Evolutionary conservation across 1,140 invertebrate species (phyloP), one percentile per base, ranked within the genome.

Genomic region (Dendrolimus punctatus): DNA sequence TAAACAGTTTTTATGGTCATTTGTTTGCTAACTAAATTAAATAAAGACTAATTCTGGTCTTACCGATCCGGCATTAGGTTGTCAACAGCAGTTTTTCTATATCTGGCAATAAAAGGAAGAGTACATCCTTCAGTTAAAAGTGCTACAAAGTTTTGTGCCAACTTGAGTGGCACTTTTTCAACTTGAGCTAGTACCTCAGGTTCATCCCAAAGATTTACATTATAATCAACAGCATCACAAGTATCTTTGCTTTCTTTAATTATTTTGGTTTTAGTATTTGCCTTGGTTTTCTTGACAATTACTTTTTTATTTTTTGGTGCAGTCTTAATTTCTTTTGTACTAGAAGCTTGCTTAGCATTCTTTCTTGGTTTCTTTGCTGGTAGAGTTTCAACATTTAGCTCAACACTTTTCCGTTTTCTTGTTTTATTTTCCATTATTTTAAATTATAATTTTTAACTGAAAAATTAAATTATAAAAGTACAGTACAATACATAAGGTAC

Each of bases 81-180:
- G 60, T 82, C 66, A 4, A 87, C 79, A 54, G 71, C 72, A 50
- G 76, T 64, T 60, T 87, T 88, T 40, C 87, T 65, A 60, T 88
- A 88, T 70, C 87, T 76, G 36, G 85, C 85, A 60, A 88, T 88
- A 65, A 88, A 88, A 10, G 87, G 87, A 10, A 88, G 61, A 39
- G 85, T 88, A 51, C 86, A 87, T 0, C 86, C 85, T 60, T 87
- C 79, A 51, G 62, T 70, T 6, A 88, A 56, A 4, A 88, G 60
- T n/a, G 51, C 47, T 49, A 87, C 71, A 64, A 88, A 85, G 47
- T 77, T 85, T 52, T 73, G 51, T 5, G 85, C 76, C 38, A 88
- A 54, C 8, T 59, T 38, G 6, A 59, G 46, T 5, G 79, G 58
- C 4, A 87, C 66, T 50, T 72, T 78, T 58, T 73, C 78, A 49